Evolutionary conservation across 2,797 vertebrate genomes (phyloP), one percentile per base, ranked within the genome.

Genomic region (Centropyge bicolor): DNA sequence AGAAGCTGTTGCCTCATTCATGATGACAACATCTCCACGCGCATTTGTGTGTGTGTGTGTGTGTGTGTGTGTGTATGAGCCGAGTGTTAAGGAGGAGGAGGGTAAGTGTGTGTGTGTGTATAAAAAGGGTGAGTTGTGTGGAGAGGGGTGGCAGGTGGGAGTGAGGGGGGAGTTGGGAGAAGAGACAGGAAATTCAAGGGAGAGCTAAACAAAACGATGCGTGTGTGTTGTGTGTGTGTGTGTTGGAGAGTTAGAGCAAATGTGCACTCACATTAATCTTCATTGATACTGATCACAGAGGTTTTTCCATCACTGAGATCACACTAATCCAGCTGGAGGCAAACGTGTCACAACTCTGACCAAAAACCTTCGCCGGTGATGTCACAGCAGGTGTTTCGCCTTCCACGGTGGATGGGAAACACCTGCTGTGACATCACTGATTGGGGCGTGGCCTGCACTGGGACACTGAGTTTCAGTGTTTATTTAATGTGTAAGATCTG

Each of bases 1-100:
- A 91, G 91, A 91, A 89, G 83, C 87, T 89, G 88, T 90, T 88
- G 85, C 90, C 86, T 92, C 83, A 83, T 88, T 90, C 86, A 81
- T 35, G 87, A 89, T 89, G 82, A 92, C 89, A 91, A 91, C 91
- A 91, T 86, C 85, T 75, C 75, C 77, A 85, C 69, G 62, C 16
- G 43, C 61, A 72, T 80, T 52, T 73, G 24, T 71, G 55, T 76
- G 67, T 52, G 52, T 45, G 35, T 70, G 64, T 51, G 60, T 65
- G 62, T 48, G 27, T 48, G 67, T 71, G 61, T 85, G 41, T 76
- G 66, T 71, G n/a, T 60, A 36, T 19, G 38, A 36, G 52, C 46
- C 52, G 35, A 57, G 67, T 48, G 12, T 57, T 54, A 12, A 80
- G n/a, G 64, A 76, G 70, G 43, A 68, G 68, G 73, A 31, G 49